Evolutionary conservation across 2,113 vertebrate species (phyloP), one percentile per base, ranked within the genome.

Genomic region (Psittacula cyanocephala): DNA sequence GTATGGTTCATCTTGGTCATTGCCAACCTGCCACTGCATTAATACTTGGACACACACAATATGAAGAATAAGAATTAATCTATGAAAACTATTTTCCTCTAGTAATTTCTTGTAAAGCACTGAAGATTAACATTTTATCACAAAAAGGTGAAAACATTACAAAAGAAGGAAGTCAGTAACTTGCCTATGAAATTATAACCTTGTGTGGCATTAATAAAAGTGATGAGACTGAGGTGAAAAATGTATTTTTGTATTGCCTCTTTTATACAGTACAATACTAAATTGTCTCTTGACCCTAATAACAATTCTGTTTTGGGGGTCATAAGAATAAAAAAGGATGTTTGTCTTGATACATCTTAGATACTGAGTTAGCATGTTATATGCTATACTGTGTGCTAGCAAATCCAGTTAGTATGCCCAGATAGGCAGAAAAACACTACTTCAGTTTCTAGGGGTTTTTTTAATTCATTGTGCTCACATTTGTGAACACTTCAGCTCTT

Each of bases 361-460:
- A 10, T 23, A 35, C 8, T 16, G 33, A 39, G 14, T 49, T 20
- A 67, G 5, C 14, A 74, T 43, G 7, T 22, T 67, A 2, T 13
- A 16, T 27, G 2, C 35, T 53, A 41, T 10, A 7, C 25, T 74
- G 13, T 50, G 17, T 11, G 14, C 49, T 41, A 55, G 11, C 27
- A 89, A 80, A 57, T 76, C 12, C 46, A 72, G 8, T 31, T 43
- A 57, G 5, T 53, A 16, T 33, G 13, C 6, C 31, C 29, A n/a
- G 17, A 47, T 17, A 60, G 25, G 27, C 13, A 75, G 53, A 76
- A 84, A 39, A 35, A 3, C 13, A 39, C 9, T 46, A 6, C 15
- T 53, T 59, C 37, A 0, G 8, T 43, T 63, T 80, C 11, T 72
- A 27, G 33, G 15, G 0, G 2, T 63, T 72, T 33, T 72, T 76